A percentile compares a stretch with the other conserved stretches of the same genome.
These are phyloP conservation scores for Casuarius casuarius DNA, from an alignment of 2,113 vertebrate genomes.

Conservation along the genomic window DNA sequence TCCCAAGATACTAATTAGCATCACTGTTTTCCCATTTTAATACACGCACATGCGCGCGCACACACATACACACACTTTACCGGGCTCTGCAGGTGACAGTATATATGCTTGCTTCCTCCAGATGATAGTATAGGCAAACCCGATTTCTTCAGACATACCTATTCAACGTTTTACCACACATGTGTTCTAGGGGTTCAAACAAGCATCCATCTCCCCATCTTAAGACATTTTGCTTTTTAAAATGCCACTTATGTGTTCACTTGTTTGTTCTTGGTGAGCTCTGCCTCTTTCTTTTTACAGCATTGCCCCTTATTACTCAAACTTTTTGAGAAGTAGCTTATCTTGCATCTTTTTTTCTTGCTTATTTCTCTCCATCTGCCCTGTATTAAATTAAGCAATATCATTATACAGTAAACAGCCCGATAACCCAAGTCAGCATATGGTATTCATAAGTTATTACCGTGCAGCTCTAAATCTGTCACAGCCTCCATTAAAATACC, in stretches of 20 bases:
- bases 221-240: background rate
- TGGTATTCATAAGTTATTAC: slow-evolving; percentile 8
- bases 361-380: background rate
- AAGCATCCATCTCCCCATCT: background rate
- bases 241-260: background rate
- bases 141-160: background rate
- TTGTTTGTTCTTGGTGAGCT: background rate
- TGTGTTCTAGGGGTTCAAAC: background rate
- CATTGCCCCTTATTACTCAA: background rate
- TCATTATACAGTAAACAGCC: slow-evolving; percentile 6
- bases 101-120: rapidly evolving
- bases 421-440: background rate
- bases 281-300: background rate
- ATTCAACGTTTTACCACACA: background rate
- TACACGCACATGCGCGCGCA: rapidly evolving
- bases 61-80: background rate
- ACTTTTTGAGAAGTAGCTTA: background rate
- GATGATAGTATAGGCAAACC: background rate
- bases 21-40: background rate
- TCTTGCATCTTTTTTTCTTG: background rate
- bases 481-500: background rate
- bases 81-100: background rate
- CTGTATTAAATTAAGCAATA: slow-evolving; percentile 6
- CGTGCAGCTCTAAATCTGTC: background rate
- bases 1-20: background rate